A percentile compares a stretch with the other conserved stretches of the same genome.
phyloP scores from a whole-genome alignment of 1,140 invertebrate genomes.

The Hyles vespertilio region DNA sequence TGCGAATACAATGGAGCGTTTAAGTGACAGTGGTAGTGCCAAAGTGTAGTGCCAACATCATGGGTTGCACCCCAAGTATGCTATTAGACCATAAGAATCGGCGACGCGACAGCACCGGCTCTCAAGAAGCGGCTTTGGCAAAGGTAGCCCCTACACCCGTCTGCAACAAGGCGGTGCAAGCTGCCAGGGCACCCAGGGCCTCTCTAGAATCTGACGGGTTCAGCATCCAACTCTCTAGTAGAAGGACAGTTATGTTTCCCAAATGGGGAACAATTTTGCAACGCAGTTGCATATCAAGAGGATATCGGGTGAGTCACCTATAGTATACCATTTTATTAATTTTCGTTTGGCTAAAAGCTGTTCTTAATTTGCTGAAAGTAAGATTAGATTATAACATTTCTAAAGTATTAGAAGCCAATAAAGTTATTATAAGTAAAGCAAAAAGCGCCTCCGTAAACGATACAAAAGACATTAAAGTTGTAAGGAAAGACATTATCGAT shows the following conservation, averaged over 20 bases:
- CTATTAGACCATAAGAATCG: conserved; percentile 71
- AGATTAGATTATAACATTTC: neutral
- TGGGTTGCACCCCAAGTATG: conserved; percentile 75
- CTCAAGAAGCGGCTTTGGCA: conserved; percentile 59
- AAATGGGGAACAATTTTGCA: conserved; percentile 74
- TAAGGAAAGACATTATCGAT: no score
- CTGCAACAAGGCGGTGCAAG: conserved; percentile 62
- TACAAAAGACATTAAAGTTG: no score
- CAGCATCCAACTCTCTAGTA: conserved; percentile 65
- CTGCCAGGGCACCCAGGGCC: conserved; percentile 57
- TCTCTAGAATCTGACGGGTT: conserved; percentile 68
- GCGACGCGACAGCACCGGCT: conserved; percentile 66
- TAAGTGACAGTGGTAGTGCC: conserved; percentile 53
- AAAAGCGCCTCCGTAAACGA: no score
- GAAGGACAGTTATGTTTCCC: conserved; percentile 70
- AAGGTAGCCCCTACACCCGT: conserved; percentile 59
- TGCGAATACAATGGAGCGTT: conserved; percentile 27
- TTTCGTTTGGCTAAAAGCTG: no score
- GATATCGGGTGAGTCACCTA: conserved; percentile 63
- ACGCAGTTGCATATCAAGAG: conserved; percentile 72
- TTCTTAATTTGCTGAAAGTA: neutral
- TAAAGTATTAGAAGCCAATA: neutral
- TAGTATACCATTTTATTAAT: neutral
- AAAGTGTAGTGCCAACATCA: conserved; percentile 60
- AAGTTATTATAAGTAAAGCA: neutral